Evolutionary conservation across 2,113 vertebrate genomes (phyloP).

Genomic region (Leiothrix lutea): DNA sequence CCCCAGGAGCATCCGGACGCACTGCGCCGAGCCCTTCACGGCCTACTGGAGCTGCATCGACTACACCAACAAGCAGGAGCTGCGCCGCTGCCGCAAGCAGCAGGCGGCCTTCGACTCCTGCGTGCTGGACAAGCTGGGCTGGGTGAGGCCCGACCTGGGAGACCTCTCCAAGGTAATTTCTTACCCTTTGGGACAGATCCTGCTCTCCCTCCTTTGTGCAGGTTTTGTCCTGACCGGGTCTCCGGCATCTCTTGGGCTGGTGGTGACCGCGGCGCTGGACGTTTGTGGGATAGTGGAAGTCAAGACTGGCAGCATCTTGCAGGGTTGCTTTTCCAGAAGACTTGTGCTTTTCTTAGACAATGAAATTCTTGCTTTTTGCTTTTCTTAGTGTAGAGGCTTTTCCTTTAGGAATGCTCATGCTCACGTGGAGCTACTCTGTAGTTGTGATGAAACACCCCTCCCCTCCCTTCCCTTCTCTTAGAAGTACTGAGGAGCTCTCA

Average conservation of each 20-base stretch:
- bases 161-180: conserved; percentile 90
- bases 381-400: background rate
- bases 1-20: conserved; percentile 86
- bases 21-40: conserved; percentile 92
- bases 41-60: conserved; percentile 97
- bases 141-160: conserved; percentile 91
- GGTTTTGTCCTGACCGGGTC: accelerated
- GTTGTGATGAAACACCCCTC: background rate
- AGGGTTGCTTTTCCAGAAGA: background rate
- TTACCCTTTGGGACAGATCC: accelerated
- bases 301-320: accelerated
- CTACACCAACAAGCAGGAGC: conserved; percentile 73
- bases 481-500: background rate
- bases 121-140: conserved; percentile 93
- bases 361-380: background rate
- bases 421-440: background rate
- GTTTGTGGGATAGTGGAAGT: background rate
- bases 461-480: background rate
- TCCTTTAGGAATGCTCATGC: background rate
- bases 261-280: background rate
- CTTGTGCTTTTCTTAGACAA: background rate
- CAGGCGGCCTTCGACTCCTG: conserved; percentile 91
- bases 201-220: accelerated
- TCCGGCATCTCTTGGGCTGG: accelerated
- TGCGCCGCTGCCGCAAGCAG: conserved; percentile 86